A percentile compares a stretch with the other conserved stretches of the same genome.
Evolutionary conservation across 2,888 invertebrate genomes (phyloP).

Genomic region (Drosophila fungiperda): DNA sequence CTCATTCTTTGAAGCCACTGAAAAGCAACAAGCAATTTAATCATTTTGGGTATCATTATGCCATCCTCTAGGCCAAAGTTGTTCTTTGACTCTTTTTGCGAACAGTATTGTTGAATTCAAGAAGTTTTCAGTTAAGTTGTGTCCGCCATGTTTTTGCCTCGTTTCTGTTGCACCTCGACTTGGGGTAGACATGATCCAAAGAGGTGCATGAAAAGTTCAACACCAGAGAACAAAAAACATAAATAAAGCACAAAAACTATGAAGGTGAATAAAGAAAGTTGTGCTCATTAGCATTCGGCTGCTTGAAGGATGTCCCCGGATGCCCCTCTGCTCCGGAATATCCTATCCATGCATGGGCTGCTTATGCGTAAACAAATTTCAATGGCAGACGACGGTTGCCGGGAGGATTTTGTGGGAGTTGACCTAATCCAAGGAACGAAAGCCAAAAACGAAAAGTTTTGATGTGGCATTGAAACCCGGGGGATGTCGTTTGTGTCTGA

Average conservation of each 20-base stretch:
- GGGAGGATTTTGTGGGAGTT: conserved; percentile 19
- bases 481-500: conserved; percentile 56
- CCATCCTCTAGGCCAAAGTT: conserved; percentile 7
- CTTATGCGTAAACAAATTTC: conserved; percentile 67
- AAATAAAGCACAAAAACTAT: conserved; percentile 15
- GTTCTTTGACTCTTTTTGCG: conserved; percentile 9
- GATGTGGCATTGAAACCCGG: conserved; percentile 43
- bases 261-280: conserved; percentile 50
- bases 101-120: conserved; percentile 43
- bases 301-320: conserved; percentile 19
- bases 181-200: conserved; percentile 25
- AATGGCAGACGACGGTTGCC: conserved; percentile 51
- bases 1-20: neutral
- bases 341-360: conserved; percentile 38
- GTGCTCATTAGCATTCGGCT: conserved; percentile 73
- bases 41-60: conserved; percentile 39
- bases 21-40: conserved; percentile 28
- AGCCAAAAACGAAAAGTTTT: conserved; percentile 56
- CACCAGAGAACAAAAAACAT: conserved; percentile 29
- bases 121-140: conserved; percentile 39
- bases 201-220: conserved; percentile 51
- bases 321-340: conserved; percentile 4
- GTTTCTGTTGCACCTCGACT: conserved; percentile 12
- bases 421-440: conserved; percentile 45
- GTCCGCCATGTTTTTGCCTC: conserved; percentile 7